A percentile compares a stretch with the other conserved stretches of the same genome.
Conservation (phyloP, 2,113 vertebrate species). For the crab-eating macaque (Macaca fascicularis) region T2T-MFA8v1.1 NC_088379.1:117266501-117267000, state of each 20-base stretch:
- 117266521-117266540: no score
- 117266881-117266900: conserved; percentile 35
- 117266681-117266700: neutral
- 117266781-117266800: neutral
- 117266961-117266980: conserved; percentile 55
- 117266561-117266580: no score
- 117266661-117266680: neutral
- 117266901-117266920: neutral
- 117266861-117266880: neutral
- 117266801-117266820: conserved; percentile 6
- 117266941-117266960: conserved; percentile 34
- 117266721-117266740: neutral
- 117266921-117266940: conserved; percentile 45
- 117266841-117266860: neutral
- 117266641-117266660: neutral
- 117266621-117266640: neutral
- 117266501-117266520: no score
- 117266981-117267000: conserved; percentile 50
- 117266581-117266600: neutral
- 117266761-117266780: neutral
- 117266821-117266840: neutral
- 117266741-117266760: neutral
- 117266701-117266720: neutral
- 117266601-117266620: neutral
- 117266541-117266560: no score